phyloP scores from a whole-genome alignment of 1,140 invertebrate species.

The Zaprionus vittiger region DNA sequence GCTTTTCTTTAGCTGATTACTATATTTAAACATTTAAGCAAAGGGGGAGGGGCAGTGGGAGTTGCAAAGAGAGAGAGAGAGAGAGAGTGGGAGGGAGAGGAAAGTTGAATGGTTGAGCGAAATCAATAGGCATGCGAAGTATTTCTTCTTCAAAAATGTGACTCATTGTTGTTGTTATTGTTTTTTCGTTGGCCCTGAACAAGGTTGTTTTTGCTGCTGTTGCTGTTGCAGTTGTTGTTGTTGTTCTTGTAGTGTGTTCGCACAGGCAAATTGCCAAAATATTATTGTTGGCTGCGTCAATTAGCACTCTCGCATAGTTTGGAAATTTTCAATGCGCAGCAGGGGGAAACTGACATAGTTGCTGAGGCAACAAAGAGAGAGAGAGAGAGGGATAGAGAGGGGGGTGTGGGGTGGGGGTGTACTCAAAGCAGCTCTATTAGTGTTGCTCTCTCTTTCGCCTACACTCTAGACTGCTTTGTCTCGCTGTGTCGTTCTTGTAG shows the following conservation, averaged over 20 bases:
- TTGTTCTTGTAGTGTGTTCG: constrained; percentile 16
- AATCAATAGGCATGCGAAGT: constrained; percentile 73
- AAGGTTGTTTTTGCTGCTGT: constrained; percentile 24
- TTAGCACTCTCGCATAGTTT: constrained; percentile 55
- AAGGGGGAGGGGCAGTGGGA: background rate
- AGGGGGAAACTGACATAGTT: background rate
- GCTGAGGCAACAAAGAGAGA: background rate
- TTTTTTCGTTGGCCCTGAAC: constrained; percentile 30
- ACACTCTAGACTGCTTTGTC: background rate
- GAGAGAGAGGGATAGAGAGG: background rate
- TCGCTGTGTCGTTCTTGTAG: constrained; percentile 61
- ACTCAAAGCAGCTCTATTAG: background rate
- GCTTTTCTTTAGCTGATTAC: constrained; percentile 66
- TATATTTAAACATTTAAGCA: constrained; percentile 69
- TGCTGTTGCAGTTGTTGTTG: constrained; percentile 22
- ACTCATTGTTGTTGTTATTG: constrained; percentile 56
- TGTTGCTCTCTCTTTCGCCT: background rate
- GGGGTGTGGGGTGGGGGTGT: background rate
- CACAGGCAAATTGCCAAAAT: constrained; percentile 72
- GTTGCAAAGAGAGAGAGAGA: background rate
- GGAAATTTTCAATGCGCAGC: constrained; percentile 50
- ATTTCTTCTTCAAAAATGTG: constrained; percentile 52
- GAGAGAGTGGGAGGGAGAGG: background rate
- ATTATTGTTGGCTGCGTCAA: constrained; percentile 62
- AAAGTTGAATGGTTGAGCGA: constrained; percentile 13